phyloP scores from a whole-genome alignment of 1,140 invertebrate genomes.

The Drosophila obscura region DNA sequence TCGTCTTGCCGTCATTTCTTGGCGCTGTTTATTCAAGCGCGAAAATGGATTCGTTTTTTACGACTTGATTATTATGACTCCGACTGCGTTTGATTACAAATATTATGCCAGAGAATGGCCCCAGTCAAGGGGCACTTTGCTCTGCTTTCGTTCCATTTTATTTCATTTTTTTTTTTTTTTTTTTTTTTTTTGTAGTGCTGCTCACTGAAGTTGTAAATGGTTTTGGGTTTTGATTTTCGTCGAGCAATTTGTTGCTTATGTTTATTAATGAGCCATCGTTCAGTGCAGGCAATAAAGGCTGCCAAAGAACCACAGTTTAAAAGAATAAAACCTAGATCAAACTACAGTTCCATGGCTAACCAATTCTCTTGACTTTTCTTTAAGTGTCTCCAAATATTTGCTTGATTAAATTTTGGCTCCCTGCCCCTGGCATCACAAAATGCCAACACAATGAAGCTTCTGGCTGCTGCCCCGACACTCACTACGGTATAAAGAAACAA shows the following conservation, averaged over 20 bases:
- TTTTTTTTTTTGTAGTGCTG: conserved; percentile 37
- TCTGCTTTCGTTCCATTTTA: conserved; percentile 17
- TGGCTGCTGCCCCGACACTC: conserved; percentile 3
- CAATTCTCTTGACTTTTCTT: conserved; percentile 4
- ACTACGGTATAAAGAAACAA: conserved; percentile 67
- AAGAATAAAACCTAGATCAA: background rate
- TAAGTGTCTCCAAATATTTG: conserved; percentile 35
- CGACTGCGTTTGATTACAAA: conserved; percentile 81
- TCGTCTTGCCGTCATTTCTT: conserved; percentile 19
- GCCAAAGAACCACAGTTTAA: background rate
- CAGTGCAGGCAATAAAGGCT: conserved; percentile 32
- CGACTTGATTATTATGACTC: conserved; percentile 81
- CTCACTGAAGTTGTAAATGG: conserved; percentile 65
- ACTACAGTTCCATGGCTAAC: background rate
- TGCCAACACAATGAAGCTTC: conserved; percentile 26
- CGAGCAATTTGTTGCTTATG: conserved; percentile 64
- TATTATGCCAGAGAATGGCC: conserved; percentile 56
- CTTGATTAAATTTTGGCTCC: conserved; percentile 38
- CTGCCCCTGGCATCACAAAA: conserved; percentile 29
- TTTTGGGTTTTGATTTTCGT: conserved; percentile 59
- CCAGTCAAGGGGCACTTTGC: no score
- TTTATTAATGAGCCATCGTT: conserved; percentile 75
- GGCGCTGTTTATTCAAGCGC: conserved; percentile 70
- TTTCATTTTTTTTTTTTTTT: conserved; percentile 14
- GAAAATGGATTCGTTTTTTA: conserved; percentile 83